Base-by-base conservation (phyloP, 1,140 invertebrate species). In the Rhizoglyphus robini region DNA sequence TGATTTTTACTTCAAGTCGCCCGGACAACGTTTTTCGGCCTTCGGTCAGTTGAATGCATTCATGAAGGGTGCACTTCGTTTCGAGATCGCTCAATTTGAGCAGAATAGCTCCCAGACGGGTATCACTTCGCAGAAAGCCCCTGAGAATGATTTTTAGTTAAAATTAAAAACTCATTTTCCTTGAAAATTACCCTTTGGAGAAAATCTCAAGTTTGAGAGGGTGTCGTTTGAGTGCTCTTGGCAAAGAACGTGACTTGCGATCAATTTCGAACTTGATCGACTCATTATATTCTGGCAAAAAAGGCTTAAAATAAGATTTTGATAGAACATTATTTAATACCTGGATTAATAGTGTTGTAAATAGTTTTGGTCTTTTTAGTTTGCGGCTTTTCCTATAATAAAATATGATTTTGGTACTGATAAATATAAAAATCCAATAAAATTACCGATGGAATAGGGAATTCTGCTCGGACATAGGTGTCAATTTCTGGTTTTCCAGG, bases 381-480 rank as follows among this genome's bases (percentile, higher is more conserved):
- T 48, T 86, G 86, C 4, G 85, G 83, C 70, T 83, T 83, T 67
- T 96, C 92, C 81, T 88, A 69, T 23, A 69, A 70, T 34, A 54
- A 32, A 34, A 69, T 66, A 65, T 34, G 11, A 69, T 48, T 31
- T 1, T 47, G 41, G 46, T 38, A 64, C 47, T 65, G 54, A 64
- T 34, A 36, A 65, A 5, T 48, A 23, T 32, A 49, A 51, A 41
- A 2, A 77, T 71, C 66, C 65, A 65, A 49, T 61, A 61, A 60
- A 49, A 70, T 54, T 34, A 41, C 63, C 20, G 27, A 30, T 13
- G 70, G 70, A 75, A 84, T 90, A 2, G 92, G 92, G 77, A 96
- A 91, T 74, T 96, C 91, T 71, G 88, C 88, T 74, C 86, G 90
- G 4, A 96, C 87, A 76, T 91, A 97, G 3, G 92, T 96, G 72